Base-by-base conservation (phyloP, 2,888 invertebrate genomes). In the Ophioninae sp. region DNA sequence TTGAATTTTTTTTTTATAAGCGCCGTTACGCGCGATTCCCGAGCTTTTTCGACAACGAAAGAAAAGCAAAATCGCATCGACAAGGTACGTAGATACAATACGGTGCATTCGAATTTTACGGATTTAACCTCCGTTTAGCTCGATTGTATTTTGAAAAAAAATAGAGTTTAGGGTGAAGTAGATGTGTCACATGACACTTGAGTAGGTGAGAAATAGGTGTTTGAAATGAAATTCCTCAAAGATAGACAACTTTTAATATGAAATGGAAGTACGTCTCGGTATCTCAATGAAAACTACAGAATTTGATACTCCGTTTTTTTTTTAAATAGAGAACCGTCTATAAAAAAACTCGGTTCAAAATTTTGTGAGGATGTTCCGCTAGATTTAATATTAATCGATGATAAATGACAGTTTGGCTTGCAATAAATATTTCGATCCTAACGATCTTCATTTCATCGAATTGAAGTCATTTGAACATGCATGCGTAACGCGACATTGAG, bases 1-100 rank as follows among this genome's bases (percentile, higher is more conserved):
- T 17, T 68, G 30, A 44, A 44, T 61, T 39, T 30, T 78, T 72
- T 41, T 85, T 87, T 37, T 67, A 89, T 87, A 75, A 76, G 39
- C 5, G 79, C 82, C 10, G 73, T 88, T 86, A 87, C 51, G 23
- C 39, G 30, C 3, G 41, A 39, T 22, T 17, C 7, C 10, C 61
- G 65, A 39, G 56, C 58, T 3, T 64, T 58, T 41, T 76, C 67
- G 6, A 39, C 65, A 51, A 64, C 75, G 22, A 30, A 9, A 8
- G 23, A 39, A 65, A 51, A 10, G 39, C 13, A 37, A 44, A 37
- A 63, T 23, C 63, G 77, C 37, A 86, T 83, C 37, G 76, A 81
- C 51, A 86, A 85, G 81, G 86, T 85, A 83, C 41, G 51, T 64
- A 44, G 22, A 44, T 44, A 10, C 39, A 20, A 65, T 65, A n/a